These are phyloP conservation scores for Drosophila dunni DNA, from an alignment of 1,140 invertebrate species.

Conservation along the genomic window DNA sequence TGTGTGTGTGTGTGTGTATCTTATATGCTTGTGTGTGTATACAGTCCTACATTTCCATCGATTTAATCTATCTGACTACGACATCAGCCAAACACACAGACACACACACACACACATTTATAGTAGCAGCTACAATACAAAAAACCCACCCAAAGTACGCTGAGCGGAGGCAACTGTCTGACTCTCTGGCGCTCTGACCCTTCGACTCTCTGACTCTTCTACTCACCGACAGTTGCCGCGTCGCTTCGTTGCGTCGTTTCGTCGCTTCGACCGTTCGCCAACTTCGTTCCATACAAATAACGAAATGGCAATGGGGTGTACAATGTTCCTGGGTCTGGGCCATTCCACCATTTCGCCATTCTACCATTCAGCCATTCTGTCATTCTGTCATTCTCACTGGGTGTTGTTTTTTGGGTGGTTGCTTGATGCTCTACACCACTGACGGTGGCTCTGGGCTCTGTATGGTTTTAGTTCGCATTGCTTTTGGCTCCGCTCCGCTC, in stretches of 20 bases:
- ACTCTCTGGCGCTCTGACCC: slow-evolving; percentile 29
- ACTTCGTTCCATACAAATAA: slow-evolving; percentile 77
- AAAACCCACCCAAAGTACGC: slow-evolving; percentile 75
- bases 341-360: not conserved
- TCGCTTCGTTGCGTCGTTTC: slow-evolving; percentile 34
- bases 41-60: slow-evolving; percentile 82
- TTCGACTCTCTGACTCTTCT: slow-evolving; percentile 9
- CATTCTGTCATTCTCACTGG: slow-evolving; percentile 34
- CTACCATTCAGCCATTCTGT: not conserved
- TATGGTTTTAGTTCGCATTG: slow-evolving; percentile 56
- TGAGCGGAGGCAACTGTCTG: slow-evolving; percentile 51
- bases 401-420: slow-evolving; percentile 61
- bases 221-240: slow-evolving; percentile 15
- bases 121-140: slow-evolving; percentile 43
- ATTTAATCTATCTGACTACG: slow-evolving; percentile 83
- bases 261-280: slow-evolving; percentile 45
- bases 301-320: slow-evolving; percentile 78
- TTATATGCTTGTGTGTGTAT: slow-evolving; percentile 56
- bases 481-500: slow-evolving; percentile 32
- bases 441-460: slow-evolving; percentile 23
- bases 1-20: slow-evolving; percentile 30
- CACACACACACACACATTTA: slow-evolving; percentile 25
- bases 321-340: slow-evolving; percentile 40
- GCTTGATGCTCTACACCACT: slow-evolving; percentile 57
- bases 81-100: slow-evolving; percentile 76